Percentiles rank a stretch among this genome's conserved stretches.
phyloP scores from a whole-genome alignment of 2,797 vertebrate species.

The Lophotriccus pileatus region DNA sequence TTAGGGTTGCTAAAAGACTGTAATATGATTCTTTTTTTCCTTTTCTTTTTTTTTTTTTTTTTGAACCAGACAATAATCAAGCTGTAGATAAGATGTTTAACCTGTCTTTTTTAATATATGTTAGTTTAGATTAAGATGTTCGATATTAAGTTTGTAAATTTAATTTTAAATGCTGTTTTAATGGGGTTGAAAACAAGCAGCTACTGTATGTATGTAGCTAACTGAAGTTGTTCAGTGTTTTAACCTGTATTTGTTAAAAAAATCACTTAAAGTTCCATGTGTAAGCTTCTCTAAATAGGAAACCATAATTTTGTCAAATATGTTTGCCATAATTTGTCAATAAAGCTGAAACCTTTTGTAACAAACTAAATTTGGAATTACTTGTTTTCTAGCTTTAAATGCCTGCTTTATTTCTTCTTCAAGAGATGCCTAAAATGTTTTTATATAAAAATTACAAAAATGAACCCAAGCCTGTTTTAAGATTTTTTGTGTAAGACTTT shows the following conservation, averaged over 20 bases:
- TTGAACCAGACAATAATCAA: constrained; percentile 78
- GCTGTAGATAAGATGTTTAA: constrained; percentile 88
- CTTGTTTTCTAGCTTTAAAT: constrained; percentile 89
- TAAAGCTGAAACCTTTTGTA: constrained; percentile 88
- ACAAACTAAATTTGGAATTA: constrained; percentile 88
- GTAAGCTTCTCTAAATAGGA: constrained; percentile 98
- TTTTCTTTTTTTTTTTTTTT: background rate
- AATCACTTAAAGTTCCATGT: constrained; percentile 92
- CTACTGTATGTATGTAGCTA: constrained; percentile 93
- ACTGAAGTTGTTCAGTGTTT: constrained; percentile 97
- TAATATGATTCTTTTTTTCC: constrained; percentile 64
- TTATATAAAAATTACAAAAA: constrained; percentile 87
- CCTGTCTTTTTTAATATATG: constrained; percentile 84
- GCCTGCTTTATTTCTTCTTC: constrained; percentile 87
- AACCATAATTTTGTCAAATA: constrained; percentile 89
- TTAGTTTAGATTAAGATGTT: constrained; percentile 87
- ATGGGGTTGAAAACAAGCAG: constrained; percentile 86
- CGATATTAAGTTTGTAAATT: constrained; percentile 90
- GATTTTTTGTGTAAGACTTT: constrained; percentile 87
- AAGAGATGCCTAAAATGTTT: constrained; percentile 88
- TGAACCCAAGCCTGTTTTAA: constrained; percentile 87
- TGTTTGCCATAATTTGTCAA: constrained; percentile 90
- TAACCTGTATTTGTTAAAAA: constrained; percentile 99
- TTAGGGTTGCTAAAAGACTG: constrained; percentile 82
- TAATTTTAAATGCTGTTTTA: constrained; percentile 88